Evolutionary conservation across 1,140 invertebrate genomes (phyloP).

Genomic region (Leptinotarsa lineolata): DNA sequence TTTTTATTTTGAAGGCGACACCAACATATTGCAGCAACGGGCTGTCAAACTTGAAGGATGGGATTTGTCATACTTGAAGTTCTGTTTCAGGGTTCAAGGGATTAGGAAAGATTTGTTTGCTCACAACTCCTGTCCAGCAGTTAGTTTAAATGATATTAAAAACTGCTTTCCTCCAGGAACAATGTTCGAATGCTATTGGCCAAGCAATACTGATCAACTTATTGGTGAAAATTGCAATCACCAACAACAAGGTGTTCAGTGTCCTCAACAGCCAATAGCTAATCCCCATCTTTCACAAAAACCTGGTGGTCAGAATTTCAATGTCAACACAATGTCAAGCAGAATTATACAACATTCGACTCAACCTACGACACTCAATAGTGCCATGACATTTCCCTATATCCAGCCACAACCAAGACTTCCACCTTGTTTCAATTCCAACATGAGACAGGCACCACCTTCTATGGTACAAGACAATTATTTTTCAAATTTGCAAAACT

Average conservation of each 20-base stretch:
- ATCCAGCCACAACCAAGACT: constrained; percentile 54
- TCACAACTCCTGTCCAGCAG: constrained; percentile 85
- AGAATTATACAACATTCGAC: constrained; percentile 43
- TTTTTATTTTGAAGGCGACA: constrained; percentile 94
- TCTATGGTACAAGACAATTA: constrained; percentile 60
- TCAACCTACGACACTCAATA: constrained; percentile 43
- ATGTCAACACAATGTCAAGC: constrained; percentile 39
- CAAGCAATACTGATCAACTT: constrained; percentile 79
- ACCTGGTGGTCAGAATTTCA: constrained; percentile 55
- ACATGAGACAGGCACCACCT: constrained; percentile 59
- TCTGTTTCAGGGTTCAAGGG: constrained; percentile 92
- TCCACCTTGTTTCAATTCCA: constrained; percentile 43
- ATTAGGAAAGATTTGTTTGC: constrained; percentile 89
- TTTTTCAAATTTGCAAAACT: too few species aligned
- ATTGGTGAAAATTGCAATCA: constrained; percentile 58
- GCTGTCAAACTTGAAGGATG: constrained; percentile 84
- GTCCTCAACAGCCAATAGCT: constrained; percentile 64
- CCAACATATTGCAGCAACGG: constrained; percentile 84
- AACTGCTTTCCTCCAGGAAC: constrained; percentile 88
- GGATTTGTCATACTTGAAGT: constrained; percentile 90
- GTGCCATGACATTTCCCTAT: constrained; percentile 52
- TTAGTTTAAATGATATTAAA: constrained; percentile 86
- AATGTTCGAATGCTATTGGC: constrained; percentile 90
- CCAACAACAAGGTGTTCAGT: constrained; percentile 63
- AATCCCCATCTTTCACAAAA: constrained; percentile 57